Base-by-base conservation (phyloP, 92 coral and sea anemone genomes). In the Micromussa lordhowensis region DNA sequence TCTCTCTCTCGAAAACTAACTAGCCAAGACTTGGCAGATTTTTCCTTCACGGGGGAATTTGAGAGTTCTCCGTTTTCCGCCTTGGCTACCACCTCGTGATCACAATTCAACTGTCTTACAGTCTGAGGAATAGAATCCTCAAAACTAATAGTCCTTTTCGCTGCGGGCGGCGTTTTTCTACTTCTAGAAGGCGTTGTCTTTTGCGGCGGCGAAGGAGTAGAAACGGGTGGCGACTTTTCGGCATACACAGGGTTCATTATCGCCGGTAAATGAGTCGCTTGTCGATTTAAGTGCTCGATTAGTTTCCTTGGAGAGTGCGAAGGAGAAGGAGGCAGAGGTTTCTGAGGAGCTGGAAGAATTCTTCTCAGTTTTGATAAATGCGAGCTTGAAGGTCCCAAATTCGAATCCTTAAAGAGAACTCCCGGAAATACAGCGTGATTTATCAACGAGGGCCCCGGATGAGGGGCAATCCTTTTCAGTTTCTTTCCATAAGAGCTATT, bases 281-380 rank as follows among this genome's bases (percentile, higher is more conserved):
- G 95, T 18, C 88, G 90, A 55, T 93, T 81, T 72, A 94, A 44
- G 73, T 94, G 90, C 59, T 81, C 86, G 34, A 93, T 58, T 64
- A 94, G 82, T 77, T 94, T 93, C 48, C 73, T 81, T 29, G 97
- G 95, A 68, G 97, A 94, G 2, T 91, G 85, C 77, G 87, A 72
- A 26, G 97, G 97, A 11, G 97, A 94, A 11, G 82, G 71, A 32
- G 89, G 76, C 2, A 71, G 77, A 30, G 82, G 68, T 21, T 58
- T 71, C 32, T 88, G 90, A 15, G 92, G 76, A 79, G 78, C 83
- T 7, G 89, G 85, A 31, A 66, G 76, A 49, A 86, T 78, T 80
- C 85, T 88, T 31, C 75, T 77, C 68, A 81, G 74, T 51, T 76
- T 81, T 3, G 89, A 11, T 15, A 86, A 40, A 66, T 63, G 82